phyloP scores from a whole-genome alignment of 30 jellyfish, hydroid and myxozoan species.

The Catostylus mosaicus region DNA sequence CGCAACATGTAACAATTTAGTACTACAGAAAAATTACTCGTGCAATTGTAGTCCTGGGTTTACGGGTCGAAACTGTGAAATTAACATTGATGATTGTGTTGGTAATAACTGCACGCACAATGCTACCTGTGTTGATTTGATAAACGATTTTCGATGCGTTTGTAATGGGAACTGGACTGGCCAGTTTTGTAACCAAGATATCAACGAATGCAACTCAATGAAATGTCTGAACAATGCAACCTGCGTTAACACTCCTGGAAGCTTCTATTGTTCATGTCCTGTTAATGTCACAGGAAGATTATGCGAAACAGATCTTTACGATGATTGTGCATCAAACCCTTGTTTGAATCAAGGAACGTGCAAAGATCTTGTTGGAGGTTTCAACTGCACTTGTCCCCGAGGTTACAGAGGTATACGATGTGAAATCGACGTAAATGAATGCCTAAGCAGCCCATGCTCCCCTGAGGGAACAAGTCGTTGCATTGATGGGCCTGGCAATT shows the following conservation, averaged over 20 bases:
- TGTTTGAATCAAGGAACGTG: slow-evolving; percentile 62
- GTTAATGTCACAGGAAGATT: slow-evolving; percentile 70
- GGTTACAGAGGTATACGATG: slow-evolving; percentile 75
- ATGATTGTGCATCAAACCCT: slow-evolving; percentile 70
- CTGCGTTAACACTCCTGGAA: slow-evolving; percentile 70
- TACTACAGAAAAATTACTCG: slow-evolving; percentile 21
- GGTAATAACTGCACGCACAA: slow-evolving; percentile 49
- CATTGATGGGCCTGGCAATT: slow-evolving; percentile 55
- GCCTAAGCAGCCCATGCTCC: slow-evolving; percentile 68
- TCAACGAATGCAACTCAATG: slow-evolving; percentile 64
- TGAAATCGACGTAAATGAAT: slow-evolving; percentile 66
- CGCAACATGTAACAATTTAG: slow-evolving; percentile 55
- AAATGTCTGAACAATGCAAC: slow-evolving; percentile 46
- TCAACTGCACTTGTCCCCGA: slow-evolving; percentile 40
- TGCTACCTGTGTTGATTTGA: slow-evolving; percentile 53
- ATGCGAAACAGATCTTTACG: slow-evolving; percentile 80
- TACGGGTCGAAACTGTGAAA: slow-evolving; percentile 75
- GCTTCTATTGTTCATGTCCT: slow-evolving; percentile 77
- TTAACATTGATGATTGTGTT: slow-evolving; percentile 66
- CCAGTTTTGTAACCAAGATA: slow-evolving; percentile 60
- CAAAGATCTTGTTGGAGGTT: slow-evolving; percentile 61
- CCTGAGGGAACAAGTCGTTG: slow-evolving; percentile 62
- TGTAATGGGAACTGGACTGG: slow-evolving; percentile 82
- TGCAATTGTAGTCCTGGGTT: slow-evolving; percentile 76
- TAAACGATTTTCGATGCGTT: slow-evolving; percentile 37